Base-by-base conservation (phyloP, 1,140 invertebrate genomes). In the Lucilia cuprina region DNA sequence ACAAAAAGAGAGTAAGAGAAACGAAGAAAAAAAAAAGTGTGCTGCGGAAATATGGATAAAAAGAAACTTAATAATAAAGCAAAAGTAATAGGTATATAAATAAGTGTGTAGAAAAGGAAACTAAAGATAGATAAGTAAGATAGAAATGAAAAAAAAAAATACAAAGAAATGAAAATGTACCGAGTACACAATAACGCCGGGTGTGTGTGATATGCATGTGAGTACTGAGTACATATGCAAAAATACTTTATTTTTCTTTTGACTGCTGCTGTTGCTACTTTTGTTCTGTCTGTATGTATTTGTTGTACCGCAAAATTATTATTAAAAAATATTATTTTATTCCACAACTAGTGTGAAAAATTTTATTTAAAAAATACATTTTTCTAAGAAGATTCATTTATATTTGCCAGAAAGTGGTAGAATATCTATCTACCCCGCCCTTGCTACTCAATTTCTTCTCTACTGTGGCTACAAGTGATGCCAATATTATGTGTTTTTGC, bases 171-270 rank as follows among this genome's bases (percentile, higher is more conserved):
- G n/a, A n/a, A 30, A 60, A 60, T 60, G 55, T 60, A 14, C 19
- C 74, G 21, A 77, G 35, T 21, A 77, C 74, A 41, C 74, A 77
- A 35, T 17, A 75, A 78, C 21, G 65, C 65, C 65, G 65, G 65
- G 65, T 70, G 41, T 70, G 65, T 70, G 19, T 70, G 65, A 21
- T 70, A 12, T 13, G n/a, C 9, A 25, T 70, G 65, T n/a, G 21
- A 21, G 65, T 65, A 17, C 14, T 65, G 60, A 70, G 19, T 70
- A 70, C n/a, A 70, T 70, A 70, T 25, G 65, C 65, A 70, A 70
- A 70, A 70, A 5, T 60, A 17, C 17, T 60, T 60, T n/a, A n/a
- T 60, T 60, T 60, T 60, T 60, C 25, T 30, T 30, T 30, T 2
- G 1, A 30, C 1, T 30, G 3, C 25, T 30, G 25, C 25, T 30